A percentile compares a stretch with the other conserved stretches of the same genome.
Evolutionary conservation across 2,888 invertebrate genomes (phyloP).

Genomic region (Beris chalybata): DNA sequence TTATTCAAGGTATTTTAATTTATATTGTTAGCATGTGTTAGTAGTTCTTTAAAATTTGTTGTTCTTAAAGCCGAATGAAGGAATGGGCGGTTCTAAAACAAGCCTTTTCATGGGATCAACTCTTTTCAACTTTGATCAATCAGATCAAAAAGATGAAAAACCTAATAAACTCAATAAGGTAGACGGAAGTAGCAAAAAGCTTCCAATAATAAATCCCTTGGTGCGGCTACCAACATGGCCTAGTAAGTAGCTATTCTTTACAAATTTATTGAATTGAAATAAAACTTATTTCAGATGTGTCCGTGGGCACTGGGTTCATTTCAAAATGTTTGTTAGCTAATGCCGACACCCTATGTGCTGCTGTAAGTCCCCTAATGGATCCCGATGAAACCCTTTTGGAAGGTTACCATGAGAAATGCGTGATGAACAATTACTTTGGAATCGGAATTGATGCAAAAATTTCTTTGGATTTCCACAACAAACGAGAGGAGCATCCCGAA

Average conservation of each 20-base stretch:
- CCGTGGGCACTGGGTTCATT: constrained; percentile 81
- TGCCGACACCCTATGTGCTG: constrained; percentile 93
- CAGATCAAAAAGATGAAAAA: constrained; percentile 54
- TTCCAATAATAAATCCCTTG: constrained; percentile 89
- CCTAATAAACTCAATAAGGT: constrained; percentile 51
- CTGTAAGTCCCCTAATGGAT: constrained; percentile 94
- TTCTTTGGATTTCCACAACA: constrained; percentile 94
- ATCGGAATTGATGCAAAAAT: constrained; percentile 98
- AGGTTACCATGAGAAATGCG: constrained; percentile 89
- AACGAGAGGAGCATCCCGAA: constrained; percentile 95
- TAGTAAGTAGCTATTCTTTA: constrained; percentile 58
- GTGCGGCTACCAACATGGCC: constrained; percentile 89
- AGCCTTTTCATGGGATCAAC: constrained; percentile 58
- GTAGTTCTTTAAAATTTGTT: background rate
- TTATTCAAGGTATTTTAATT: constrained; percentile 66
- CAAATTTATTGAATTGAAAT: constrained; percentile 1
- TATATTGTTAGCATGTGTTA: background rate
- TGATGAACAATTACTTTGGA: constrained; percentile 99
- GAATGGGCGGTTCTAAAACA: constrained; percentile 63
- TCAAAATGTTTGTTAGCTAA: constrained; percentile 94
- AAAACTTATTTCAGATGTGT: constrained; percentile 60
- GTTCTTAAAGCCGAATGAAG: constrained; percentile 52
- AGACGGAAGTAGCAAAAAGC: constrained; percentile 66
- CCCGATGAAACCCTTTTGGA: constrained; percentile 85
- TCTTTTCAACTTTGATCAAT: constrained; percentile 52